Evolutionary conservation across 1,140 invertebrate genomes (phyloP).

Genomic region (Wiebesia pumilae): DNA sequence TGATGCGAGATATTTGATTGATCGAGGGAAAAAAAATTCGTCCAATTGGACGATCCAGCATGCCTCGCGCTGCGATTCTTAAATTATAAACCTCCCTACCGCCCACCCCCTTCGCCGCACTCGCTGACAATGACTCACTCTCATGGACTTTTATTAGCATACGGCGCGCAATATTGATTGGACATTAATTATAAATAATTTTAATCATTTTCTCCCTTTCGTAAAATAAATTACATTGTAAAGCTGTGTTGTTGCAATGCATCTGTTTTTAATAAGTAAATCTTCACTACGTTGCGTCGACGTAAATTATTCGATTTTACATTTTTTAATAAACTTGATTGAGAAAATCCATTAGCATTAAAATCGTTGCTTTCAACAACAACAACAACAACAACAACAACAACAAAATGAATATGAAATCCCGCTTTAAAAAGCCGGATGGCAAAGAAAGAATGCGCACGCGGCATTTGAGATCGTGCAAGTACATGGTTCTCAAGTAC

Average conservation of each 20-base stretch:
- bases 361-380: background rate
- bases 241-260: background rate
- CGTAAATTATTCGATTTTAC: background rate
- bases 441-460: no score
- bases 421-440: background rate
- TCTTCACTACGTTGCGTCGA: background rate
- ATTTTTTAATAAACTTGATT: conserved; percentile 10
- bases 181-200: conserved; percentile 49
- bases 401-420: background rate
- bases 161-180: conserved; percentile 31
- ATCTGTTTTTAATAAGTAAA: conserved; percentile 7
- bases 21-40: conserved; percentile 47
- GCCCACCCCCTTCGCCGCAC: background rate
- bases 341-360: background rate
- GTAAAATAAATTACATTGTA: background rate
- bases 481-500: background rate
- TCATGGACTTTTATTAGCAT: conserved; percentile 35
- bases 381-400: background rate
- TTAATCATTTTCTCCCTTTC: conserved; percentile 29
- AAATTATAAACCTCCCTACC: conserved; percentile 33
- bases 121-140: conserved; percentile 41
- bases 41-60: conserved; percentile 28
- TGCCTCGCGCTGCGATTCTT: conserved; percentile 22
- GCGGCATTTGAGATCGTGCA: background rate
- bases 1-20: conserved; percentile 41